Conservation (phyloP, 2,113 vertebrate species). For the Rafetus swinhoei region DNA sequence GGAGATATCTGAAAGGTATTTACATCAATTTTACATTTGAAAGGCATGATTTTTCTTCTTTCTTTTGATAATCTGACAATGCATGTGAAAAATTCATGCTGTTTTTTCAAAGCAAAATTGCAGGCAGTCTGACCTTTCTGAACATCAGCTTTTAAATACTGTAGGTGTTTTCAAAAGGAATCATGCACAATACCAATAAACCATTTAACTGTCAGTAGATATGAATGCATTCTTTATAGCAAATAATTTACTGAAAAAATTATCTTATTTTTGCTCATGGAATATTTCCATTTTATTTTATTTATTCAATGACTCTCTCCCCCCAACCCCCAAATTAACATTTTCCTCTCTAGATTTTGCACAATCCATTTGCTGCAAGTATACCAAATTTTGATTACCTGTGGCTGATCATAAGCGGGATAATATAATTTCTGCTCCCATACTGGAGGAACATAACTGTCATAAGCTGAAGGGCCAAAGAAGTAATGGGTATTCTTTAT, state of each 20-base stretch:
- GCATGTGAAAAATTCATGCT: background rate
- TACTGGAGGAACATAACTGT: background rate
- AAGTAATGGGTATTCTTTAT: background rate
- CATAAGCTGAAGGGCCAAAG: background rate
- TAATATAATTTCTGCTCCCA: background rate
- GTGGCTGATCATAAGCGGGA: background rate
- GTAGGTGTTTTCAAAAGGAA: slow-evolving; percentile 17
- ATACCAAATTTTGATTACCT: background rate
- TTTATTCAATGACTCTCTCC: background rate
- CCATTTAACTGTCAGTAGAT: background rate
- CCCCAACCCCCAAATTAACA: background rate
- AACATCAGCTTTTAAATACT: slow-evolving; percentile 8
- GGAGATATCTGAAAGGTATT: background rate
- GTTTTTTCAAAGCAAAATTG: slow-evolving; percentile 16
- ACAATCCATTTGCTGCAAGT: background rate
- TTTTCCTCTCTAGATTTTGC: background rate
- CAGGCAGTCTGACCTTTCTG: background rate
- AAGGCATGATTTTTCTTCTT: background rate
- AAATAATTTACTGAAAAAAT: slow-evolving; percentile 39
- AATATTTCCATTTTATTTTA: slow-evolving; percentile 8
- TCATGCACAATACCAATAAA: background rate
- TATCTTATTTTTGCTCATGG: background rate
- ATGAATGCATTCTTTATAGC: slow-evolving; percentile 12
- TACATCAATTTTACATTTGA: background rate
- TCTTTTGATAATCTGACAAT: background rate